These are phyloP conservation scores for Morinoia aosen DNA, from an alignment of 2,888 invertebrate genomes.

Conservation along the genomic window DNA sequence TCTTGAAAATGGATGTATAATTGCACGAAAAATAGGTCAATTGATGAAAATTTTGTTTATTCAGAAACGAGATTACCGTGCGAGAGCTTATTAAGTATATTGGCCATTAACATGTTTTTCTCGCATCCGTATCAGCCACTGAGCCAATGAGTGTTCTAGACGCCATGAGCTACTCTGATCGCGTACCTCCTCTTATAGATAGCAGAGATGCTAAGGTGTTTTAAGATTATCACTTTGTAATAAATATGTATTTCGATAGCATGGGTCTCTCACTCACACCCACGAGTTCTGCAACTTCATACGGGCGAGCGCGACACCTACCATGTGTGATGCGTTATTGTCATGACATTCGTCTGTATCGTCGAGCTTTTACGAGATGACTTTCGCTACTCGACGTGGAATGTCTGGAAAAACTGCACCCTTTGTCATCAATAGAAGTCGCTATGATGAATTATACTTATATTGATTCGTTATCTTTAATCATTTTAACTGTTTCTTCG, in stretches of 20 bases:
- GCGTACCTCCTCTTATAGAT: conserved; percentile 43
- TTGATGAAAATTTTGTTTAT: not conserved
- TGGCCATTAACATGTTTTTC: not conserved
- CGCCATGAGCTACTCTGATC: conserved; percentile 19
- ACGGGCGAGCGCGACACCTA: not conserved
- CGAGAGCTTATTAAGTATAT: not conserved
- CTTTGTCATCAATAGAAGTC: not conserved
- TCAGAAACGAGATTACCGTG: not conserved
- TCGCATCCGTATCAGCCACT: conserved; percentile 30
- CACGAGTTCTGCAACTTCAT: not conserved
- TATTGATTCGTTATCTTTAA: not conserved
- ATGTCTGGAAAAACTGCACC: not conserved
- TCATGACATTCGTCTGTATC: not conserved
- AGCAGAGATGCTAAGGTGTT: conserved; percentile 63
- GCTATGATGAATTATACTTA: not conserved
- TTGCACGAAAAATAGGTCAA: not conserved
- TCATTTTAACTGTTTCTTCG: not conserved
- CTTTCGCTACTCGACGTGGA: not conserved
- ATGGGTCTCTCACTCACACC: conserved; percentile 35
- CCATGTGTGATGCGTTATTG: not conserved
- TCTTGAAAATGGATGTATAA: not conserved
- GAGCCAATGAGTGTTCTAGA: conserved; percentile 56
- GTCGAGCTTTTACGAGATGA: not conserved
- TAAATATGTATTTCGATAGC: conserved; percentile 68
- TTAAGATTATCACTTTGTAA: conserved; percentile 68